A percentile compares a stretch with the other conserved stretches of the same genome.
Evolutionary conservation across 2,113 vertebrate genomes (phyloP).

Genomic region (Saiga tatarica): DNA sequence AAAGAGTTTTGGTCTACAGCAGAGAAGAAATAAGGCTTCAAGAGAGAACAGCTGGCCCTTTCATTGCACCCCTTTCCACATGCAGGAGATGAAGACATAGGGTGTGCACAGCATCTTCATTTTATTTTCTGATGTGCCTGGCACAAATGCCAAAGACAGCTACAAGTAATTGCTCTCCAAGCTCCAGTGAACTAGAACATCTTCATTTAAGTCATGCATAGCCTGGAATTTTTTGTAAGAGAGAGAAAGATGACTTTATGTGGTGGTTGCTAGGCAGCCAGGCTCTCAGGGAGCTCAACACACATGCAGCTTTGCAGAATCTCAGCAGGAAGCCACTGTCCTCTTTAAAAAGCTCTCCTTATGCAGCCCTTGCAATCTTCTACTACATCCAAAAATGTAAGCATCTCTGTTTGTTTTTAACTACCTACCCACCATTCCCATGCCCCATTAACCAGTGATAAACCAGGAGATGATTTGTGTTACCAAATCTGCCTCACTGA

Average conservation of each 20-base stretch:
- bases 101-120: constrained; percentile 22
- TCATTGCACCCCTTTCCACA: background rate
- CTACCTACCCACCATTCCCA: background rate
- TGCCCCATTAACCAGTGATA: background rate
- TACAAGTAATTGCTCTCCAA: constrained; percentile 77
- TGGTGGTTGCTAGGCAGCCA: constrained; percentile 73
- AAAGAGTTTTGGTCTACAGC: background rate
- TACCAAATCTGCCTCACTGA: background rate
- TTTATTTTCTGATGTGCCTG: constrained; percentile 73
- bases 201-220: constrained; percentile 70
- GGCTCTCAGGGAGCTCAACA: constrained; percentile 24
- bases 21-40: background rate
- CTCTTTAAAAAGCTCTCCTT: constrained; percentile 38
- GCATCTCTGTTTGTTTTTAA: constrained; percentile 17
- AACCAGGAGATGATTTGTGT: background rate
- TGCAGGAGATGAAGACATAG: constrained; percentile 39
- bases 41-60: constrained; percentile 20
- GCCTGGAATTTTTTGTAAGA: constrained; percentile 56
- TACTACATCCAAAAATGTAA: background rate
- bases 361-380: background rate
- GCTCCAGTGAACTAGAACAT: constrained; percentile 76
- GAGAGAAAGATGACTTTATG: constrained; percentile 67
- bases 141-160: constrained; percentile 71
- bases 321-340: constrained; percentile 45
- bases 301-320: constrained; percentile 35